Percentiles rank a stretch among this genome's conserved stretches.
Evolutionary conservation across 2,113 vertebrate genomes (phyloP).

Genomic region (Bos taurus): DNA sequence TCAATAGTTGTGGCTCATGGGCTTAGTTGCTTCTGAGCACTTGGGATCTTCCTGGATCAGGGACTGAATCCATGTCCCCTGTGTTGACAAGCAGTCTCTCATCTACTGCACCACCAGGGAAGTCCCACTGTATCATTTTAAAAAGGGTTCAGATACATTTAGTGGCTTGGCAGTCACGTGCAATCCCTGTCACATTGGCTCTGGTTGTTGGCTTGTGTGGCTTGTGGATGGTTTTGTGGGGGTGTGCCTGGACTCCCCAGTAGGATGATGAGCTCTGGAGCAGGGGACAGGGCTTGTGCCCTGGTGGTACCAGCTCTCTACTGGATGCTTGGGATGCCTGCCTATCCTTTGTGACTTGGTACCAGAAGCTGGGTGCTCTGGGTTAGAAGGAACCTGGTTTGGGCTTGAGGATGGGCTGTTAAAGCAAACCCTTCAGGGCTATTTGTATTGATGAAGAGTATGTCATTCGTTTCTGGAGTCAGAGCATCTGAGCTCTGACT

Average conservation of each 20-base stretch:
- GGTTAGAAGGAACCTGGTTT: background rate
- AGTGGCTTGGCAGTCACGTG: background rate
- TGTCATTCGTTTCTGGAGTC: background rate
- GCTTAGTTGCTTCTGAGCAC: background rate
- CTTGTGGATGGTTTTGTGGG: background rate
- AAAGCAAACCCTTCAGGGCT: background rate
- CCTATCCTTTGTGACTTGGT: background rate
- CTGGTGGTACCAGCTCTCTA: background rate
- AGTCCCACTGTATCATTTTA: background rate
- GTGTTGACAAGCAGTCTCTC: accelerated
- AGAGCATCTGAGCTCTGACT: background rate
- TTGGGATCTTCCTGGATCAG: background rate
- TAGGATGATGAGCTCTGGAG: background rate
- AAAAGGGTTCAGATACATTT: background rate
- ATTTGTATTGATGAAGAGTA: background rate
- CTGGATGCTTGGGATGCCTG: too few relatives aligned
- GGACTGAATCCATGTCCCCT: background rate
- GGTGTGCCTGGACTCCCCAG: background rate
- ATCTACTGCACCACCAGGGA: background rate
- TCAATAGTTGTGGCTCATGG: background rate
- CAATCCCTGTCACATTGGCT: accelerated
- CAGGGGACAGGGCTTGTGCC: background rate
- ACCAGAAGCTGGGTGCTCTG: background rate
- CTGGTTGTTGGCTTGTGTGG: too few relatives aligned
- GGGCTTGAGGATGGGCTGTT: background rate